These are phyloP conservation scores for Corythaeola cristata DNA, from an alignment of 2,113 vertebrate genomes.

Conservation along the genomic window DNA sequence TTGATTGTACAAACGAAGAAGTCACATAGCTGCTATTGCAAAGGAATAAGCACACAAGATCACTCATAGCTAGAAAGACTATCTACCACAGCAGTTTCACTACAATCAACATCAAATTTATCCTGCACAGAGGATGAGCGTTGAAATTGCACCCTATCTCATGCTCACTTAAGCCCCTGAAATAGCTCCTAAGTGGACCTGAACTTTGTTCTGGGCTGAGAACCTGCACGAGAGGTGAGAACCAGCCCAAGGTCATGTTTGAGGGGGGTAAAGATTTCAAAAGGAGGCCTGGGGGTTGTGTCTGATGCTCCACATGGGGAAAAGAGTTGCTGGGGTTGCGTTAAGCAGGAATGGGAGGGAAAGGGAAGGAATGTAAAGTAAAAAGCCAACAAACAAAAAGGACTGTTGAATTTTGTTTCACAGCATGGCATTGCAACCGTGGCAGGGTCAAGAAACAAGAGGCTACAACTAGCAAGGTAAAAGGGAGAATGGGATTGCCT, in stretches of 20 bases:
- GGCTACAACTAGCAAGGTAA: neutral
- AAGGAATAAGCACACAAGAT: neutral
- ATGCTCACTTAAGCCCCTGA: neutral
- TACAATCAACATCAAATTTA: neutral
- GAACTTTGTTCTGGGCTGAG: neutral
- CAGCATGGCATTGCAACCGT: neutral
- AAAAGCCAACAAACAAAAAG: neutral
- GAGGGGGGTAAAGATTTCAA: neutral
- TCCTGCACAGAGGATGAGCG: neutral
- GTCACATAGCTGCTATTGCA: neutral
- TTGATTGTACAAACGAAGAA: neutral
- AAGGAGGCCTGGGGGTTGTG: neutral
- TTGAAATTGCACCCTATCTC: neutral
- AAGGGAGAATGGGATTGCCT: neutral
- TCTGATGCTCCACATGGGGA: neutral
- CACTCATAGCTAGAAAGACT: neutral
- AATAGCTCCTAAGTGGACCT: neutral
- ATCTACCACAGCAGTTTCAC: neutral
- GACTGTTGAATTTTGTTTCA: neutral
- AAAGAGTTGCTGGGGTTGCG: neutral
- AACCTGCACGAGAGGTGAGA: neutral
- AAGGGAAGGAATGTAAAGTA: neutral
- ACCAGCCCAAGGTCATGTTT: neutral
- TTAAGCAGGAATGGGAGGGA: neutral
- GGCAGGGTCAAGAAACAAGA: neutral